Evolutionary conservation across 2,888 invertebrate species (phyloP), one percentile per base, ranked within the genome.

Genomic region (Leptinotarsa juncta): DNA sequence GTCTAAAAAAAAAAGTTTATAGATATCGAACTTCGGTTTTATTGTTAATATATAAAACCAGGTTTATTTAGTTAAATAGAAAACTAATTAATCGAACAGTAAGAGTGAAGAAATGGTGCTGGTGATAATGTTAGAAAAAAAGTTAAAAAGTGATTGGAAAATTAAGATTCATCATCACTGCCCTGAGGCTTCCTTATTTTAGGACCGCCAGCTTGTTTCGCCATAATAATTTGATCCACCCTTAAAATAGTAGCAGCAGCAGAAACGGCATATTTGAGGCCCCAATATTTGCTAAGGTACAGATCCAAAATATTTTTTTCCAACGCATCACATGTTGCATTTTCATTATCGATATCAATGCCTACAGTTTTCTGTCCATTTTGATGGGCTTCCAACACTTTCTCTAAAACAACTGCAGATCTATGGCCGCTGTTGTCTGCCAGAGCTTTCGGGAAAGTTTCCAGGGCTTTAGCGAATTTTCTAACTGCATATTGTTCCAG

Each of bases 221-320:
- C 97, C 98, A 98, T 98, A 80, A 99, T 98, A 81, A 99, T 98
- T 89, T 98, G 97, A 89, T 98, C 97, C 42, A 99, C 96, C 87
- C 95, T 94, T 48, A 99, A 91, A 80, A 98, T 95, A 0, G 98
- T 98, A 77, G 94, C 93, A 0, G 98, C 97, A 1, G 97, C 97
- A 77, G 95, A 93, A 0, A 97, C 95, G 0, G 99, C 98, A 89
- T 99, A 97, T 87, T 98, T 97, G 71, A 99, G 89, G 3, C 94
- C 98, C 97, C 98, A 99, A 85, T 92, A 90, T 88, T 99, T 99
- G 42, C 94, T 91, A 65, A 94, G 87, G 87, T 92, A 98, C 74
- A 96, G 90, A 90, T 98, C 98, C 70, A 94, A 89, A 78, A 99
- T 93, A 78, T 93, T 93, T 68, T 92, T 92, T 83, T 95, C 93